These are phyloP conservation scores for Cyprinus carpio DNA, from an alignment of 2,113 vertebrate genomes.

Conservation along the genomic window DNA sequence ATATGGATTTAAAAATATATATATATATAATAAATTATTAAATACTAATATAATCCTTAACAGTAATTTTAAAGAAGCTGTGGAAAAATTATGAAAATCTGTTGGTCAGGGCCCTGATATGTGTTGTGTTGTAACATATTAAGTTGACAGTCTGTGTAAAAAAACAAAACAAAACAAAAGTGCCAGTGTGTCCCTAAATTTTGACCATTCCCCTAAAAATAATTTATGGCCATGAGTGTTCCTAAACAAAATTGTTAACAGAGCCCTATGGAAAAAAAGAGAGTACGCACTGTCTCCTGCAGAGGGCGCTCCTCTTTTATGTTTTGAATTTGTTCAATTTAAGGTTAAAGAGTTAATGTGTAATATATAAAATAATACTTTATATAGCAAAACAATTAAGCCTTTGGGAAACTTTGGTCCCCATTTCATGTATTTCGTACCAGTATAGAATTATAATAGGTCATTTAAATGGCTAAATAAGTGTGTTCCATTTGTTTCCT, in stretches of 20 bases:
- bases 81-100: not conserved
- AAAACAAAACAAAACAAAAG: not conserved
- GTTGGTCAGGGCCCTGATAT: not conserved
- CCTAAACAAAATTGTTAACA: not conserved
- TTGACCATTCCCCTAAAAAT: not conserved
- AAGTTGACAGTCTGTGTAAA: too few species aligned
- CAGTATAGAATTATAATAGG: not conserved
- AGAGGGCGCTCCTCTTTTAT: slow-evolving; percentile 27
- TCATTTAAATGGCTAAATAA: not conserved
- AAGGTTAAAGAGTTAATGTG: not conserved
- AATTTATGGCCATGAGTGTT: not conserved
- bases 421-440: not conserved
- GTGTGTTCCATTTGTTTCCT: not conserved
- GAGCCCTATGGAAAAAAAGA: too few species aligned
- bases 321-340: not conserved
- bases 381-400: not conserved
- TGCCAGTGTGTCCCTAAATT: not conserved
- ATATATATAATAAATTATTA: too few species aligned
- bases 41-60: too few species aligned
- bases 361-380: not conserved
- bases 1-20: too few species aligned
- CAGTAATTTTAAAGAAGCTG: too few species aligned
- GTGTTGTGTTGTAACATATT: not conserved
- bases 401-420: not conserved
- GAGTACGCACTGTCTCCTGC: not conserved